Evolutionary conservation across 2,797 vertebrate species (phyloP), one percentile per base, ranked within the genome.

Genomic region (Dallia pectoralis): DNA sequence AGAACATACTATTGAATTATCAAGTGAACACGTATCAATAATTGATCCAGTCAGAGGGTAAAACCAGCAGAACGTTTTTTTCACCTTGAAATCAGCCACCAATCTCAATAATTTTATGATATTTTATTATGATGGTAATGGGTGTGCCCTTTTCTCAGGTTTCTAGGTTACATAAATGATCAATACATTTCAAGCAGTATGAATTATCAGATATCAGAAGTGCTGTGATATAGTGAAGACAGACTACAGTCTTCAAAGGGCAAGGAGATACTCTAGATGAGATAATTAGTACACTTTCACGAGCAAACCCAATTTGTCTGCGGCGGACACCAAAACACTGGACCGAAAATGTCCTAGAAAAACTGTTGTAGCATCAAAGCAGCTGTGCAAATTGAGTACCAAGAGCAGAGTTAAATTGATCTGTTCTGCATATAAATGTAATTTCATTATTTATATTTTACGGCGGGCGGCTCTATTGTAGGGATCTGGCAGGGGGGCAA

Each of bases 111-210:
- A 69, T 30, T 27, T 6, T 18, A 63, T 69, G 84, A 75, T 76
- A 51, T n/a, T 0, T 15, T 4, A 65, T 69, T 84, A 75, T 75
- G 64, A 85, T 81, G 77, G 77, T 85, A 86, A 90, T 74, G 9
- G 32, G 67, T 67, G 47, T 91, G 89, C 88, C 89, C 88, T 92
- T 91, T 92, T 85, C 83, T 74, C 51, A 87, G 84, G 64, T 83
- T 85, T 84, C 74, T 67, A 75, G 73, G 82, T 53, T 81, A 79
- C 82, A 70, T 74, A 82, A 85, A 81, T 84, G 81, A 88, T 89
- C 86, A 81, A 91, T 91, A 86, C 74, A 67, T 62, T 80, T 87
- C 85, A 84, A 74, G 67, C 75, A 74, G 77, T 78, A 88, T 87
- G 83, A 89, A 84, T 89, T 81, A 88, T 86, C 81, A 74, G 77